These are phyloP conservation scores for Phaenicophaeus curvirostris DNA, from an alignment of 2,797 vertebrate species.

Conservation along the genomic window DNA sequence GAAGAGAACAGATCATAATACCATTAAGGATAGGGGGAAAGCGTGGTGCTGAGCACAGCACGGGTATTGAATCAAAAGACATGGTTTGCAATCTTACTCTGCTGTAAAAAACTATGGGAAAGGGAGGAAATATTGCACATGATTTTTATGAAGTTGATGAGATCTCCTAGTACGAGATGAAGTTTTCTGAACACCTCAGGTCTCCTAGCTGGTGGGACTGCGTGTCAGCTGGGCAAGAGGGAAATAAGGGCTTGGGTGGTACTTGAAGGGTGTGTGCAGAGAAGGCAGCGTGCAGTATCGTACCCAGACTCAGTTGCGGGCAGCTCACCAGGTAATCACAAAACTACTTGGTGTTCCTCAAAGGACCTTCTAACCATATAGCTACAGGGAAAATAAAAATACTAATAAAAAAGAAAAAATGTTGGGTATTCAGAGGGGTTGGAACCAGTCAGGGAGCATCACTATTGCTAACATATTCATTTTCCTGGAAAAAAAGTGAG, in stretches of 20 bases:
- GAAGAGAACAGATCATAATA: background rate
- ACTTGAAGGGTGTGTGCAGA: background rate
- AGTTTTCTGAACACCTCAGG: background rate
- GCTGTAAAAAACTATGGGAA: background rate
- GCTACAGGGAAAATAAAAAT: background rate
- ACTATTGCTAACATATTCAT: rapidly evolving
- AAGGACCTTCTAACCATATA: background rate
- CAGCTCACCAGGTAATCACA: background rate
- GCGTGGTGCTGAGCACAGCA: background rate
- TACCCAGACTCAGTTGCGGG: background rate
- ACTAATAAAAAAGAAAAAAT: no score
- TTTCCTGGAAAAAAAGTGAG: background rate
- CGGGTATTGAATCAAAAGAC: background rate
- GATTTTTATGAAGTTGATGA: background rate
- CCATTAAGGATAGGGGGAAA: background rate
- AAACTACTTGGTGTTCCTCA: background rate
- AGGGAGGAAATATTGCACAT: background rate
- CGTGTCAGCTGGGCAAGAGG: background rate
- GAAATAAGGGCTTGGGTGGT: background rate
- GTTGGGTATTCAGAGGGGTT: background rate
- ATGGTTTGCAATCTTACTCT: background rate
- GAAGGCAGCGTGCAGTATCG: background rate
- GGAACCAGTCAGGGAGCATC: background rate
- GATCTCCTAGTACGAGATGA: background rate
- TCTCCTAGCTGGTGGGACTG: background rate